These are phyloP conservation scores for Mylabris phalerata DNA, from an alignment of 1,140 invertebrate genomes.

Conservation along the genomic window DNA sequence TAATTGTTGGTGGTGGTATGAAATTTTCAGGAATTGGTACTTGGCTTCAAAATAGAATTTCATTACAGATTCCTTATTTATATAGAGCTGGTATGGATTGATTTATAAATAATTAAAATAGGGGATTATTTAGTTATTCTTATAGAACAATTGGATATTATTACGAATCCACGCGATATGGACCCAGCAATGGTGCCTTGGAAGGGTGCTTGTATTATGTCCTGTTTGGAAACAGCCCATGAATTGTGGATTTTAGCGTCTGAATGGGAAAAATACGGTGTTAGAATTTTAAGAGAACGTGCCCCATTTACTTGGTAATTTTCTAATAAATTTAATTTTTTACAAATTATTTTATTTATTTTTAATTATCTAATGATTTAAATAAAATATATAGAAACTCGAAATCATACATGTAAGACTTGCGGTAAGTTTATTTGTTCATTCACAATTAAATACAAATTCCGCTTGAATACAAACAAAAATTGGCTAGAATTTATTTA, in stretches of 20 bases:
- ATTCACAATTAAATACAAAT: too few relatives aligned
- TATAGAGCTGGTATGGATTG: conserved; percentile 59
- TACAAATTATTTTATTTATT: not conserved
- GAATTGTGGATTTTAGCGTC: conserved; percentile 84
- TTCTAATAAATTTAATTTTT: conserved; percentile 2
- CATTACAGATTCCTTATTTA: conserved; percentile 72
- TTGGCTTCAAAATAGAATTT: conserved; percentile 84
- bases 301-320: conserved; percentile 71
- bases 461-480: not conserved
- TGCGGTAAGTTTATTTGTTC: too few relatives aligned
- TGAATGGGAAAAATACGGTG: conserved; percentile 82
- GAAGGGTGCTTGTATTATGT: conserved; percentile 92
- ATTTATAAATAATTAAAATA: not conserved
- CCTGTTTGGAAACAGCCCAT: conserved; percentile 84
- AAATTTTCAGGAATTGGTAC: conserved; percentile 79
- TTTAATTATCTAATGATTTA: not conserved
- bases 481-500: conserved; percentile 12
- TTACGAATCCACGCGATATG: conserved; percentile 80
- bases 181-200: conserved; percentile 82
- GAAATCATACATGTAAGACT: too few relatives aligned
- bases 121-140: not conserved
- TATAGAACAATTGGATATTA: conserved; percentile 72
- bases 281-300: conserved; percentile 80
- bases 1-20: conserved; percentile 85
- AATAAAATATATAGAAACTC: too few relatives aligned